Evolutionary conservation across 2,113 vertebrate species (phyloP), one percentile per base, ranked within the genome.

Genomic region (Acrocephalus kingi): DNA sequence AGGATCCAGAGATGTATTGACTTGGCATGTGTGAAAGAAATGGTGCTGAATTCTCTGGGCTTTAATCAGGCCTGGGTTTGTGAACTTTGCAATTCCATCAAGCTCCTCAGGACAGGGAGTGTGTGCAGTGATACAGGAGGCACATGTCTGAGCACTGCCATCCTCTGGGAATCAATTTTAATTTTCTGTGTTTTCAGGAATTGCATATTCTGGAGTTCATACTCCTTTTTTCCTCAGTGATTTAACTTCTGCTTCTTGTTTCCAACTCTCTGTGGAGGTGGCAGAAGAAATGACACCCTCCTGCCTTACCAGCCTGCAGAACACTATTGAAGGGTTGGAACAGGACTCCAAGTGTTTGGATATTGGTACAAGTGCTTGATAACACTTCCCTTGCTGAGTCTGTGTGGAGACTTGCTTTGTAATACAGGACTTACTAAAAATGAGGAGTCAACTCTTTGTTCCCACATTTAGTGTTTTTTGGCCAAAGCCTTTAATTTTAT

Each of bases 41-140:
- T 15, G 61, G 66, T 89, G 81, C 89, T 88, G 66, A 82, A 49
- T 71, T 78, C 82, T 59, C 35, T 84, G 84, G 63, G 45, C 68
- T 86, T 75, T 59, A 21, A 58, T 61, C 41, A 67, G 67, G 19
- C 37, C 66, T 74, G 77, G 31, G 7, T 41, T 49, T 30, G 30
- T 46, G 48, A 88, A 31, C 49, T 77, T 30, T 35, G 37, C 48
- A 39, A n/a, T 56, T 35, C 46, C 17, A 24, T 35, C 59, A 51
- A 2, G 30, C 76, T 90, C 55, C 73, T 84, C 43, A 33, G 88
- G 54, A 35, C 3, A 62, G 27, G 81, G 48, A 55, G 3, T 28
- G 43, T 51, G 31, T 89, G 63, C 72, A 69, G 1, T 58, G 35
- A 5, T 39, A 6, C 3, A n/a, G 55, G 63, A 80, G 49, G 43